Conservation (phyloP, 1,140 invertebrate species). For the Anadara kagoshimensis region DNA sequence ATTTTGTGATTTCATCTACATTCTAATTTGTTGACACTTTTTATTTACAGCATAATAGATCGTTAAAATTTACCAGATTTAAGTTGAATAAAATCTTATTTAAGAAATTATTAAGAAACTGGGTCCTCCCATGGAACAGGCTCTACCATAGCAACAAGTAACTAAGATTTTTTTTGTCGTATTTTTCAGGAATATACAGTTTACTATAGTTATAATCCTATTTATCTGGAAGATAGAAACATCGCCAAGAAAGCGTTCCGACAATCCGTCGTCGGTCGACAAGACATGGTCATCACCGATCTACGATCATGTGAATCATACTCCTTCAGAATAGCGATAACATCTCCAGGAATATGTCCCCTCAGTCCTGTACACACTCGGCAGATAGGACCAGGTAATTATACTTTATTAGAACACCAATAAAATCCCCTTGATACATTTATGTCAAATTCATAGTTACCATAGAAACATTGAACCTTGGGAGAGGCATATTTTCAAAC, state of each 20-base stretch:
- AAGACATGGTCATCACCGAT: neutral
- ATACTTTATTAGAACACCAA: neutral
- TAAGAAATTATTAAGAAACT: too few relatives aligned
- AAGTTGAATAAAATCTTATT: too few relatives aligned
- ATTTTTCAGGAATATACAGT: constrained; percentile 32
- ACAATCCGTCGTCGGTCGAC: neutral
- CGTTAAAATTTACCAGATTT: too few relatives aligned
- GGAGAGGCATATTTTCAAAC: too few relatives aligned
- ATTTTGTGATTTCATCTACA: too few relatives aligned
- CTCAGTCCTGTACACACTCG: neutral
- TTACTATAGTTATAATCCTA: constrained; percentile 24
- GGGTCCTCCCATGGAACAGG: too few relatives aligned
- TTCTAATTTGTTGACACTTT: too few relatives aligned
- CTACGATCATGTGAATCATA: constrained; percentile 36
- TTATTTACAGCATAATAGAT: too few relatives aligned
- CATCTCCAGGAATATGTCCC: constrained; percentile 12
- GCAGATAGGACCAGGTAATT: constrained; percentile 27
- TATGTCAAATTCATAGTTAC: too few relatives aligned
- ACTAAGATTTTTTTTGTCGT: neutral
- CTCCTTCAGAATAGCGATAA: constrained; percentile 18
- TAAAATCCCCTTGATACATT: neutral
- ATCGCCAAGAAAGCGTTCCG: constrained; percentile 3
- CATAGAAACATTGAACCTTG: too few relatives aligned
- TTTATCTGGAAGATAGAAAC: constrained; percentile 12
- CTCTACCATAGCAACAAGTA: neutral